Evolutionary conservation across 2,888 invertebrate species (phyloP).

Genomic region (Ceratothoa steindachneri): DNA sequence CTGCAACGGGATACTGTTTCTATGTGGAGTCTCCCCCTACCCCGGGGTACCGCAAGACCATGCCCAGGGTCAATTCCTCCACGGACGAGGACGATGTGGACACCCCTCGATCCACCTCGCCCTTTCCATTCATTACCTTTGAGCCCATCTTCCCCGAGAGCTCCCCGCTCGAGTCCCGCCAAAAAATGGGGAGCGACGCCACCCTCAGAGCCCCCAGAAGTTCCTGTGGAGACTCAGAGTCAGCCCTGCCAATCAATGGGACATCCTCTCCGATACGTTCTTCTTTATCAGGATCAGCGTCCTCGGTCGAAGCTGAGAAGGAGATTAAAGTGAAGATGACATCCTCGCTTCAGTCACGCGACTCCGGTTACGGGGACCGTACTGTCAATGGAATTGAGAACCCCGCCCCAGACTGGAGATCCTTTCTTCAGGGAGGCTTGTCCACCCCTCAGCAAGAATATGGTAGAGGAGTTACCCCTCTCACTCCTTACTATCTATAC

Average conservation of each 20-base stretch:
- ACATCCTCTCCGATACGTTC: background rate
- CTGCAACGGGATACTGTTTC: conserved; percentile 36
- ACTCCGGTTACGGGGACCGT: conserved; percentile 43
- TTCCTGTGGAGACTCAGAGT: background rate
- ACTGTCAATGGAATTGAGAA: conserved; percentile 33
- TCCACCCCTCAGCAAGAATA: conserved; percentile 41
- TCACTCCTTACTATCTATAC: conserved; percentile 39
- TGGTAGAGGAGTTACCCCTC: conserved; percentile 29
- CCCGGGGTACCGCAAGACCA: background rate
- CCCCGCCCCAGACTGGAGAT: conserved; percentile 16
- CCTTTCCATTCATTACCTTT: conserved; percentile 36
- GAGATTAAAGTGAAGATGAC: conserved; percentile 30
- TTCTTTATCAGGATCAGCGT: background rate
- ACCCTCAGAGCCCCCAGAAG: background rate
- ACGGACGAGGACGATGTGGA: conserved; percentile 35
- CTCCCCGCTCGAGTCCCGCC: background rate
- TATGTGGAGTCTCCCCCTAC: conserved; percentile 41
- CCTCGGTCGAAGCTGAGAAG: background rate
- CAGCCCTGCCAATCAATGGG: background rate
- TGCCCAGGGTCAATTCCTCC: conserved; percentile 17
- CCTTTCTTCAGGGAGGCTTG: conserved; percentile 18
- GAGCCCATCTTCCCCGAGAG: conserved; percentile 39
- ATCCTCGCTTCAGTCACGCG: conserved; percentile 38
- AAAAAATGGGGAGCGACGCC: background rate
- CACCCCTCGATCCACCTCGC: conserved; percentile 26